Percentiles rank a stretch among this genome's conserved stretches.
Conservation (phyloP, 2,113 vertebrate species). For the Cynopterus brachyotis region DNA sequence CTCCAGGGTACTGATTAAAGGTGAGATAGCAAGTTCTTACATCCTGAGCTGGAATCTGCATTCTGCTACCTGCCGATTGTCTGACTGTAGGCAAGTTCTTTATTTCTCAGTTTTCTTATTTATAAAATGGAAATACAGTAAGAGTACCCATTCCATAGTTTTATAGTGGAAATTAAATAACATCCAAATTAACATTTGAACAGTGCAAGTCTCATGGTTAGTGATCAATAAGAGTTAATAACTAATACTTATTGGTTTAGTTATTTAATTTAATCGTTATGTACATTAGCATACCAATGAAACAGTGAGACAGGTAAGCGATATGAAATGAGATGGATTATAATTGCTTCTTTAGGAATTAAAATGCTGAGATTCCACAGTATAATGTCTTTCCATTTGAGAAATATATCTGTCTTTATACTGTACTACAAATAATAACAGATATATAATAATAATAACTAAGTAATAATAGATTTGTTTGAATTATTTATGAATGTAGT, state of each 20-base stretch:
- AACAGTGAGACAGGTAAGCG: background rate
- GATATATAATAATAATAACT: background rate
- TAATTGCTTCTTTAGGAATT: background rate
- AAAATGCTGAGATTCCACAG: background rate
- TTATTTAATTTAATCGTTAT: slow-evolving; percentile 4
- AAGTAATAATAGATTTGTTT: background rate
- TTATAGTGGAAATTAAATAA: background rate
- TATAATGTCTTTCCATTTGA: background rate
- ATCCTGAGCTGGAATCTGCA: background rate
- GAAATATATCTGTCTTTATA: background rate
- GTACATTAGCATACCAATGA: background rate
- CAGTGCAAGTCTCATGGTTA: background rate
- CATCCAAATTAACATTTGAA: background rate
- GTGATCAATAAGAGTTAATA: background rate
- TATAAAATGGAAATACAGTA: background rate
- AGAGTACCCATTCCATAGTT: background rate
- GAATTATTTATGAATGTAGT: background rate
- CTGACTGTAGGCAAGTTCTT: background rate
- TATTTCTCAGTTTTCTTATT: background rate
- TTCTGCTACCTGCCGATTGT: background rate
- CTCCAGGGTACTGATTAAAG: background rate
- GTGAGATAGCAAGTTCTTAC: too few relatives aligned
- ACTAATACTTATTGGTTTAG: background rate
- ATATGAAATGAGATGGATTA: background rate
- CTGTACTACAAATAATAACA: background rate